Evolutionary conservation across 1,140 invertebrate species (phyloP).

Genomic region (Cecropterus lyciades): DNA sequence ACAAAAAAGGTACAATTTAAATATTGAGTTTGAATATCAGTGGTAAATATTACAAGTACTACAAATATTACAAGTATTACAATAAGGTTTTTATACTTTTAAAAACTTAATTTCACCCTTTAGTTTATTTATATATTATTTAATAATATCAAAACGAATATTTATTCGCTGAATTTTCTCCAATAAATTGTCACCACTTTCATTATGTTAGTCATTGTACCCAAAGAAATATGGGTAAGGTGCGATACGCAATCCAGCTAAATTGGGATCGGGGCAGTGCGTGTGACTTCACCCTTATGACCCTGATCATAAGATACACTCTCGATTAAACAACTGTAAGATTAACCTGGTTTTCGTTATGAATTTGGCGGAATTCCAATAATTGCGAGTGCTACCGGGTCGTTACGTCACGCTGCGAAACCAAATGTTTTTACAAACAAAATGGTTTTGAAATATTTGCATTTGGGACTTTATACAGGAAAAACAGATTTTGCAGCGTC

Average conservation of each 20-base stretch:
- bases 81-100: no score
- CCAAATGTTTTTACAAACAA: slow-evolving; percentile 2
- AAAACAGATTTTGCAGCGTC: no score
- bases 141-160: no score
- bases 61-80: no score
- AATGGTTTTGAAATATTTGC: no score
- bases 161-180: no score
- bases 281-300: neutral
- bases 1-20: no score
- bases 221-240: neutral
- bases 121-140: no score
- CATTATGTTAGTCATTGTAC: slow-evolving; percentile 3
- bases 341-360: slow-evolving; percentile 22
- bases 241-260: neutral
- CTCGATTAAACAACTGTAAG: neutral
- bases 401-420: slow-evolving; percentile 9
- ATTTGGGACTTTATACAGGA: no score
- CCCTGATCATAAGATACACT: slow-evolving; percentile 1
- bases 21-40: no score
- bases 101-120: no score
- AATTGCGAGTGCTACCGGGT: slow-evolving; percentile 43
- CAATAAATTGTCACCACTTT: neutral
- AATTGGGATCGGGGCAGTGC: slow-evolving; percentile 10
- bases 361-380: slow-evolving; percentile 48
- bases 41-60: no score